These are phyloP conservation scores for Lutra lutra DNA, from an alignment of 2,797 vertebrate genomes.

Conservation along the genomic window DNA sequence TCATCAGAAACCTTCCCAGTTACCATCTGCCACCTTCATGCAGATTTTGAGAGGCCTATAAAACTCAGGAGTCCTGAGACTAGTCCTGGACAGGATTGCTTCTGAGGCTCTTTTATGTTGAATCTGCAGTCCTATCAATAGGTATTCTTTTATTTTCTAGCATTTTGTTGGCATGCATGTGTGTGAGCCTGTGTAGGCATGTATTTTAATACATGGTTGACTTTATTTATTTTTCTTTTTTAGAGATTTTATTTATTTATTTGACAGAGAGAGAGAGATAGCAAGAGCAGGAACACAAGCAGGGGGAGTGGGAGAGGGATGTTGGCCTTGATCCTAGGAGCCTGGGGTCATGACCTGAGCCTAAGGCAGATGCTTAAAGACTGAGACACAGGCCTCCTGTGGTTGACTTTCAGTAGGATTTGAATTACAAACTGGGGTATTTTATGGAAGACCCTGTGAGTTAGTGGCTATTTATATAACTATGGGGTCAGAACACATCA, in stretches of 20 bases:
- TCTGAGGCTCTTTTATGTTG: neutral
- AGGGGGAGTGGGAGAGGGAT: too few relatives aligned
- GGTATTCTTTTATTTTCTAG: neutral
- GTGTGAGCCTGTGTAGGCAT: neutral
- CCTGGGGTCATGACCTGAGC: too few relatives aligned
- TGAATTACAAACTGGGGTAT: neutral
- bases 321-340: too few relatives aligned
- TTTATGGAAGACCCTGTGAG: neutral
- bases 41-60: neutral
- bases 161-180: neutral
- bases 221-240: neutral
- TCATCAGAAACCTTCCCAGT: constrained; percentile 27
- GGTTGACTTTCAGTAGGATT: neutral
- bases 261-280: too few relatives aligned
- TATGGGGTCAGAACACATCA: neutral
- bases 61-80: neutral
- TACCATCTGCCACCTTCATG: constrained; percentile 39
- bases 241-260: too few relatives aligned
- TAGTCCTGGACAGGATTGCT: neutral
- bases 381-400: too few relatives aligned
- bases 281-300: too few relatives aligned
- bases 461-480: neutral
- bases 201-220: neutral
- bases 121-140: neutral
- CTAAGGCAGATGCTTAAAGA: too few relatives aligned